Conservation (phyloP, 2,888 invertebrate species). For the Stictocephala bisonia region DNA sequence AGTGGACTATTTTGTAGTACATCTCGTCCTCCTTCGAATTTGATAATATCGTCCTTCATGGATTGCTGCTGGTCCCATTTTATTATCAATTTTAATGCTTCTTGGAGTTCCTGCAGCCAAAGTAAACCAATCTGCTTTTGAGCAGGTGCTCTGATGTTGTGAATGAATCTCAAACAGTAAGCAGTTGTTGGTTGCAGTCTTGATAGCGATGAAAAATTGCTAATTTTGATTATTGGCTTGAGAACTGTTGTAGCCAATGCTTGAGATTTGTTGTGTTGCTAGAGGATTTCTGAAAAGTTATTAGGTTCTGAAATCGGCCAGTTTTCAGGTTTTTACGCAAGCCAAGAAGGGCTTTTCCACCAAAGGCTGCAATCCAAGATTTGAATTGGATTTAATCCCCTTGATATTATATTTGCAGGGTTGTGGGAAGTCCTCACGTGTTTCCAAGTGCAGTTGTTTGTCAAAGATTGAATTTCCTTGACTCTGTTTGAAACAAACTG, state of each 20-base stretch:
- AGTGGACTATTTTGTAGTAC: too few relatives aligned
- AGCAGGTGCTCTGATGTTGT: background rate
- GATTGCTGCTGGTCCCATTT: too few relatives aligned
- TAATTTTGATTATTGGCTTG: background rate
- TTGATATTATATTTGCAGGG: too few relatives aligned
- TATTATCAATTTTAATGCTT: too few relatives aligned
- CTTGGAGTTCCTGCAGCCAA: too few relatives aligned
- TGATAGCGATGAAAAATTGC: background rate
- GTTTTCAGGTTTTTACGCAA: background rate
- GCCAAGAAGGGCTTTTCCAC: background rate
- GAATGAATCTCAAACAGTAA: background rate
- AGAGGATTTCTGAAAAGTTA: background rate
- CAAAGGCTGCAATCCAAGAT: background rate
- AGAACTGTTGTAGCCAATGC: background rate
- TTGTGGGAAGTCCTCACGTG: too few relatives aligned
- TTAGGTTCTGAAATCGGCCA: background rate
- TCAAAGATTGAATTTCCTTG: background rate
- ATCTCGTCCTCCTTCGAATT: too few relatives aligned
- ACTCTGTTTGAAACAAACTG: constrained; percentile 3
- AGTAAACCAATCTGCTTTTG: too few relatives aligned
- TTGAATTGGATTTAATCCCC: too few relatives aligned
- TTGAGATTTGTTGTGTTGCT: background rate
- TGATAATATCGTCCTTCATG: too few relatives aligned
- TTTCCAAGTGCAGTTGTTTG: too few relatives aligned
- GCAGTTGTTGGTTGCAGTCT: background rate